These are phyloP conservation scores for Omphaloscelis lunosa DNA, from an alignment of 2,888 invertebrate species.

Conservation along the genomic window DNA sequence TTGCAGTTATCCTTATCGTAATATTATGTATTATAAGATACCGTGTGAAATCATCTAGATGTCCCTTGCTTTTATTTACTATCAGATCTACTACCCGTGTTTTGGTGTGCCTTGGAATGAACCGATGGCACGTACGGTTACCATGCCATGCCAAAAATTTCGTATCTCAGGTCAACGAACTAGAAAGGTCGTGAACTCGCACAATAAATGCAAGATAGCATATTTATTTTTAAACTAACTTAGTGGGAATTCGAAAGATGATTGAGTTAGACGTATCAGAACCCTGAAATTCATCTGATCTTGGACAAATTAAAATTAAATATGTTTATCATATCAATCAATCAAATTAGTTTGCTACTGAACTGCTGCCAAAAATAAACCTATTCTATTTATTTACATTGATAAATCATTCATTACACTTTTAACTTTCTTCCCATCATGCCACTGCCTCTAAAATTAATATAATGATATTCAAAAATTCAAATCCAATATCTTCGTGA, in stretches of 20 bases:
- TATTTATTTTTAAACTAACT: not conserved
- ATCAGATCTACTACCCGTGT: slow-evolving; percentile 3
- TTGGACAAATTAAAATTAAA: not conserved
- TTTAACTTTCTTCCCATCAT: not conserved
- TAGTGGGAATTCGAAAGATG: slow-evolving; percentile 2
- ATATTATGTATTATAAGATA: slow-evolving; percentile 23
- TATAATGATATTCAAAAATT: slow-evolving; percentile 46
- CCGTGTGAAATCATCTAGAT: slow-evolving; percentile 17
- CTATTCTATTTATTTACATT: not conserved
- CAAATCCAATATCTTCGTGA: slow-evolving; percentile 51
- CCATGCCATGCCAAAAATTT: slow-evolving; percentile 24
- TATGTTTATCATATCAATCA: slow-evolving; percentile 4
- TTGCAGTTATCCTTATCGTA: slow-evolving; percentile 29
- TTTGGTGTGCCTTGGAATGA: slow-evolving; percentile 1
- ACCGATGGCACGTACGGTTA: slow-evolving; percentile 18
- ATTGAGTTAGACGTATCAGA: not conserved
- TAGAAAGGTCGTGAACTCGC: slow-evolving; percentile 34
- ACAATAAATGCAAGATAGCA: slow-evolving; percentile 22
- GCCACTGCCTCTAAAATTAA: slow-evolving; percentile 17
- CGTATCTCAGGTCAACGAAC: slow-evolving; percentile 29
- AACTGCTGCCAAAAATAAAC: slow-evolving; percentile 19
- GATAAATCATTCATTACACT: not conserved
- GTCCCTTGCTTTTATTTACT: slow-evolving; percentile 10
- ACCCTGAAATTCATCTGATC: not conserved
- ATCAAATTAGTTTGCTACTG: not conserved